These are phyloP conservation scores for Drosophila helvetica DNA, from an alignment of 2,888 invertebrate species.

Conservation along the genomic window DNA sequence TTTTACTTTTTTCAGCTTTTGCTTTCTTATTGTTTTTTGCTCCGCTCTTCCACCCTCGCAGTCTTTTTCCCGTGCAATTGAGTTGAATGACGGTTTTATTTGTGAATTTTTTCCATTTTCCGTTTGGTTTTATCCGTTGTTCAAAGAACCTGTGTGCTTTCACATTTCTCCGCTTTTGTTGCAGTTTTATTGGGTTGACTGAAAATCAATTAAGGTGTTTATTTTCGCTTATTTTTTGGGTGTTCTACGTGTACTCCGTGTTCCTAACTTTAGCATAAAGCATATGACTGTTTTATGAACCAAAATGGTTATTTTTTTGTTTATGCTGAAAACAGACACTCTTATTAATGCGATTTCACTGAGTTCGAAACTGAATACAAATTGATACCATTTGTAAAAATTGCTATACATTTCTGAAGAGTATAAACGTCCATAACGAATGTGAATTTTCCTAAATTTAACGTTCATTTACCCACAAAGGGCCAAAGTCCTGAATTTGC, in stretches of 20 bases:
- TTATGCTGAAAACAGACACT: no score
- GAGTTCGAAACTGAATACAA: no score
- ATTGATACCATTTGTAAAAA: no score
- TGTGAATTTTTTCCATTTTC: slow-evolving; percentile 45
- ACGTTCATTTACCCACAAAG: no score
- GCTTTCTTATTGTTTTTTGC: slow-evolving; percentile 32
- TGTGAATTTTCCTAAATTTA: no score
- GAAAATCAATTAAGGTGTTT: slow-evolving; percentile 46
- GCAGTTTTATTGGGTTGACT: slow-evolving; percentile 42
- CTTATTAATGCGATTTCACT: no score
- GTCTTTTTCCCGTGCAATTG: slow-evolving; percentile 25
- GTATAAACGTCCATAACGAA: no score
- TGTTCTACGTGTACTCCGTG: neutral
- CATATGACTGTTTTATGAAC: no score
- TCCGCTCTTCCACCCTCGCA: neutral
- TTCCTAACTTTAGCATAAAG: neutral
- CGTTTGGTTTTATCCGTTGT: slow-evolving; percentile 52
- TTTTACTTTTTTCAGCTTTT: slow-evolving; percentile 32
- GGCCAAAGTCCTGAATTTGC: no score
- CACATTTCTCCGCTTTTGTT: slow-evolving; percentile 49
- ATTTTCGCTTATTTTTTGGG: neutral
- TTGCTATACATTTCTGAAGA: no score
- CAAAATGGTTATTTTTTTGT: no score
- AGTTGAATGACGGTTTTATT: slow-evolving; percentile 37
- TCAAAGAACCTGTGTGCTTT: slow-evolving; percentile 50